Conservation (phyloP, 2,888 invertebrate species). For the Strigamia crassipes region DNA sequence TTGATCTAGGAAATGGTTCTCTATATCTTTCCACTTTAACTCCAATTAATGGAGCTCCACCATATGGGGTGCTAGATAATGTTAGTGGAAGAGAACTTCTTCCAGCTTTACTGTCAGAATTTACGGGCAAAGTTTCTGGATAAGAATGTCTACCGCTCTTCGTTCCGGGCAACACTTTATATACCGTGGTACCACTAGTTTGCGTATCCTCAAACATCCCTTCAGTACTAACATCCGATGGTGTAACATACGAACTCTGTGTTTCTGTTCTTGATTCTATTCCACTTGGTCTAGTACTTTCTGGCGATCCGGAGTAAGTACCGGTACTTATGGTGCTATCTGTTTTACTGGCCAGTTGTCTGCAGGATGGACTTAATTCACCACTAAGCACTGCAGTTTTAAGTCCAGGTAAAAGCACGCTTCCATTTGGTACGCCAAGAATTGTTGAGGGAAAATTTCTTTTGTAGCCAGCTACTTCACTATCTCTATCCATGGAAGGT, state of each 20-base stretch:
- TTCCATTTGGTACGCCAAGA: background rate
- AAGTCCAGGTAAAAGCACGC: background rate
- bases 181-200: no score
- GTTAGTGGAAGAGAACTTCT: background rate
- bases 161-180: background rate
- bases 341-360: no score
- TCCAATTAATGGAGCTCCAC: background rate
- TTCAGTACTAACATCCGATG: no score
- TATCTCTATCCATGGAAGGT: no score
- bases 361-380: no score
- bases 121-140: background rate
- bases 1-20: background rate
- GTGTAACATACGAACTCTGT: no score
- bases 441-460: background rate
- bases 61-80: background rate
- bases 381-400: background rate
- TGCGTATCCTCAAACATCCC: no score
- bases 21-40: no score
- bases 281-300: no score
- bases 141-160: background rate
- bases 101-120: background rate
- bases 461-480: no score
- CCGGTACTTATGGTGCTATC: no score
- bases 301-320: background rate
- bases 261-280: no score